Conservation (phyloP, 2,888 invertebrate species). For the Nemapogon koenigi region DNA sequence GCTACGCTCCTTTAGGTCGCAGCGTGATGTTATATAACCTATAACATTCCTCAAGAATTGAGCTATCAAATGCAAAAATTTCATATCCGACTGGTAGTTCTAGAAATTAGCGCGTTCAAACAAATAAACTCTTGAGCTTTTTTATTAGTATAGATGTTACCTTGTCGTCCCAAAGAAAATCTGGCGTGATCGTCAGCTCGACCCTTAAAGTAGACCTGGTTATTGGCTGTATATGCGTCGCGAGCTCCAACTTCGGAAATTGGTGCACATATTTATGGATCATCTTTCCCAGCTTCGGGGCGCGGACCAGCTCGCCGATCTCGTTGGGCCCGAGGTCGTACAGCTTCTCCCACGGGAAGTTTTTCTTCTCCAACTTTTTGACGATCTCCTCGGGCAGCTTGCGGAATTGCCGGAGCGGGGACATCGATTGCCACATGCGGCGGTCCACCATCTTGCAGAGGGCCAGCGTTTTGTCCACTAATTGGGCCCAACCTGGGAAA, state of each 20-base stretch:
- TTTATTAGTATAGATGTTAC: conserved; percentile 51
- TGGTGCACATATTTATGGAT: conserved; percentile 97
- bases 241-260: conserved; percentile 94
- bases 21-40: too few relatives aligned
- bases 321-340: conserved; percentile 98
- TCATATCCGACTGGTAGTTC: too few relatives aligned
- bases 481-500: conserved; percentile 88
- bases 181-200: conserved; percentile 96
- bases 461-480: conserved; percentile 94
- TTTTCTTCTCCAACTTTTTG: conserved; percentile 97
- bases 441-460: conserved; percentile 99
- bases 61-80: too few relatives aligned
- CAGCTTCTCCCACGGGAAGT: conserved; percentile 91
- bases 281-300: conserved; percentile 92
- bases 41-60: too few relatives aligned
- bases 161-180: conserved; percentile 99
- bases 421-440: conserved; percentile 99
- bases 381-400: conserved; percentile 96
- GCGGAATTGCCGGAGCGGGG: conserved; percentile 93
- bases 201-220: conserved; percentile 92
- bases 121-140: too few relatives aligned
- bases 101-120: too few relatives aligned
- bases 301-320: conserved; percentile 88
- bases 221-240: conserved; percentile 97
- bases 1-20: too few relatives aligned